Evolutionary conservation across 2,113 vertebrate genomes (phyloP), one percentile per base, ranked within the genome.

Genomic region (Microcebus tavaratra): DNA sequence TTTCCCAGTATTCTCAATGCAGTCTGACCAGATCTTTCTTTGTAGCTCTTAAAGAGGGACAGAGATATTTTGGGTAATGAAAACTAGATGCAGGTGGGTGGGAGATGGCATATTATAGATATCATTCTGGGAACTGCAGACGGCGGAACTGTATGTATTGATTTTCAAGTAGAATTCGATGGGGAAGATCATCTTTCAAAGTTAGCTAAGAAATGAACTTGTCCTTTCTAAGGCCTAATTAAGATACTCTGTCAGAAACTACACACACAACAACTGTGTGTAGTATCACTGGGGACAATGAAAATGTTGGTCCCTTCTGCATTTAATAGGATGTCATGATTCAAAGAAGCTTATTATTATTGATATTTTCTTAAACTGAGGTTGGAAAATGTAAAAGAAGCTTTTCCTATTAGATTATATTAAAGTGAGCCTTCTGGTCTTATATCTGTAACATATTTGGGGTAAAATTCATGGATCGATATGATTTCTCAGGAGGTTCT

Each of bases 311-410:
- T 87, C 97, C n/a, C 86, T 97, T 98, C 95, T 97, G 95, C 93
- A 91, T 98, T 98, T 98, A 98, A 98, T 98, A 95, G 96, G 94
- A 98, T 98, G 96, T 97, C 97, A 98, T 79, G 95, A 98, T 98
- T 97, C 95, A 98, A 97, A 97, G 97, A 96, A 93, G 29, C 80
- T 97, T 39, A 88, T 93, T 97, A 95, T 17, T 93, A 97, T 97
- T 61, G 50, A 94, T 97, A 45, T 45, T 90, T 87, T 53, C 42
- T 48, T 45, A 70, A 90, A 61, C 4, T 1, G 13, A 96, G 42
- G 23, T 29, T 82, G 61, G n/a, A 67, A 72, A 82, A 93, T 48
- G n/a, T 75, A 79, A 97, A 97, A 96, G 94, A 97, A 97, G 36
- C 45, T 96, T 80, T 97, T 97, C 96, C 98, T 96, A 97, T 98